These are phyloP conservation scores for Synaphobranchus kaupii DNA, from an alignment of 2,797 vertebrate genomes.

Conservation along the genomic window DNA sequence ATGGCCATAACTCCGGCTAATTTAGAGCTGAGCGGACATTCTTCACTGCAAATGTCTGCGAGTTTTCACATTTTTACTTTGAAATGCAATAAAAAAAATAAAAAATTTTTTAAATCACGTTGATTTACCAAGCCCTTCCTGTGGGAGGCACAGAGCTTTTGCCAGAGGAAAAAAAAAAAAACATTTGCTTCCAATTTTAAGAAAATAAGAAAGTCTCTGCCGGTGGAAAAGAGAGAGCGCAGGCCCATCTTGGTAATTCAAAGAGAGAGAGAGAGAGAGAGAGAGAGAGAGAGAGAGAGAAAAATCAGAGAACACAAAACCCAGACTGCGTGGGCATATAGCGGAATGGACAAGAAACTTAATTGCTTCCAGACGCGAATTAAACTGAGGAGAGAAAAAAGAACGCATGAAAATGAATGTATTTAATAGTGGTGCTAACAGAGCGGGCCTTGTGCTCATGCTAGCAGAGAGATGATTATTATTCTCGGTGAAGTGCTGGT, in stretches of 20 bases:
- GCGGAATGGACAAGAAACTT: constrained; percentile 66
- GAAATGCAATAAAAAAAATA: not conserved
- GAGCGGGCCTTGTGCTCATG: constrained; percentile 22
- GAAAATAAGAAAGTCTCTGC: constrained; percentile 59
- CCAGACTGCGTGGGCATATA: constrained; percentile 52
- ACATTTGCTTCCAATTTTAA: constrained; percentile 56
- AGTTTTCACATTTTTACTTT: not conserved
- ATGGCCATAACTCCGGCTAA: not conserved
- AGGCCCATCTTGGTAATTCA: constrained; percentile 62
- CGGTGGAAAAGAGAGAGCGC: constrained; percentile 62
- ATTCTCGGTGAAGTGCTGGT: constrained; percentile 9
- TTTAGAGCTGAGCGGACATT: not conserved
- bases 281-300: too few species aligned
- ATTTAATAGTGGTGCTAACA: constrained; percentile 12
- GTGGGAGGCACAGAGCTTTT: not conserved
- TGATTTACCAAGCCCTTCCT: constrained; percentile 16
- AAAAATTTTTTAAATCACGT: constrained; percentile 7
- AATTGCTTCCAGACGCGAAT: constrained; percentile 71
- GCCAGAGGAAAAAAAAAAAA: constrained; percentile 34
- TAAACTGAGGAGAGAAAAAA: constrained; percentile 13
- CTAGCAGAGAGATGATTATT: constrained; percentile 16
- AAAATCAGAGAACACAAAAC: constrained; percentile 57
- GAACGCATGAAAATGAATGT: constrained; percentile 12
- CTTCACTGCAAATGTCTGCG: not conserved
- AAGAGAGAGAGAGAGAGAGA: constrained; percentile 19